Evolutionary conservation across 2,888 invertebrate species (phyloP), one percentile per base, ranked within the genome.

Genomic region (Mesodorylaimus sp.): DNA sequence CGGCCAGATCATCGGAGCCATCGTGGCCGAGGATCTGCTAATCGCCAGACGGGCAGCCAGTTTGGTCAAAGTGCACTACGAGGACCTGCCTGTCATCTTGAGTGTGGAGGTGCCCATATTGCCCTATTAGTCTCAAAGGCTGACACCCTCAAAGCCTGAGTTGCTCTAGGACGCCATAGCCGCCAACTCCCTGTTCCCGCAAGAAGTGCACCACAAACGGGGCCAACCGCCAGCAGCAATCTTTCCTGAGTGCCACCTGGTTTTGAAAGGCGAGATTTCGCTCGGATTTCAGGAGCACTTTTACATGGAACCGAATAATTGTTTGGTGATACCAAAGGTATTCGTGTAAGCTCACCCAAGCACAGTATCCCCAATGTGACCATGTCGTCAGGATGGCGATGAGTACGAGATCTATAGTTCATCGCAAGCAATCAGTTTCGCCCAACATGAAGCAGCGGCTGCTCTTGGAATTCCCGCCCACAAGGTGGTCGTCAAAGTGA

Each of bases 251-350:
- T 76, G 81, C 13, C 78, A 80, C 36, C 76, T 80, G 63, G 68
- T 82, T n/a, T 64, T 87, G 29, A 79, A 83, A 68, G 85, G 86
- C 0, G 77, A 81, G 57, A 73, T 78, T 41, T 73, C 79, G 51
- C 80, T 83, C 61, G 87, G 87, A 13, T 87, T 85, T 0, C 91
- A 95, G 68, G 93, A 93, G 65, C 95, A 95, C 66, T 91, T 95
- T 68, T 95, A 93, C 69, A 71, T 95, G 59, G 95, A 95, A 70
- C 86, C 91, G 0, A 67, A 73, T n/a, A 64, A 66, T 1, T 65
- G 68, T 42, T 54, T 73, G 2, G 73, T 64, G 0, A 63, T 71
- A n/a, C 74, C 74, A 0, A 77, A 75, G n/a, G n/a, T n/a, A n/a
- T n/a, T n/a, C n/a, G n/a, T n/a, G n/a, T n/a, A n/a, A n/a, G n/a